Base-by-base conservation (phyloP, 2,113 vertebrate genomes). In the Megaptera novaeangliae region DNA sequence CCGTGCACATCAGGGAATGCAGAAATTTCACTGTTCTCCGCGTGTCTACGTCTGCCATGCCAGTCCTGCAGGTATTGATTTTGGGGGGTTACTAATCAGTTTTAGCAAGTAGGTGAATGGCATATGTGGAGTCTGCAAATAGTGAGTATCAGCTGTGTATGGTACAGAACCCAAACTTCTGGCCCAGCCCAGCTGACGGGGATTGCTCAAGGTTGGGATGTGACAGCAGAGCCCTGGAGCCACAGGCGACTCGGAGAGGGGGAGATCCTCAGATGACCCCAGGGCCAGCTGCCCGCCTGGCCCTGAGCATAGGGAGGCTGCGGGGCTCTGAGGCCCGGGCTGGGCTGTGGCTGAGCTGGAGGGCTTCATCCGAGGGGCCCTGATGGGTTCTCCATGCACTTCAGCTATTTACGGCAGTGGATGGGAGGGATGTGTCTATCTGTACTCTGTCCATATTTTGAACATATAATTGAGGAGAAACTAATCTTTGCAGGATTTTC, bases 401-500 rank as follows among this genome's bases (percentile, higher is more conserved):
- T 41, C 4, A 59, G 93, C 96, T 89, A 46, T 89, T 82, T 61
- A 85, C 3, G 0, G 80, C 63, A 39, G 25, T 71, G 74, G 36
- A 15, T n/a, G 34, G 83, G 78, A 88, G 72, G 21, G 13, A n/a
- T 31, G 2, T 21, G 36, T 23, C 63, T 83, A 74, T 87, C 96
- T 92, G 85, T 94, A 84, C 74, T 95, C 91, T 44, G 93, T 92
- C 63, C 10, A 13, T 71, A 95, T 83, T 95, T 88, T 61, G 81
- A 91, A 81, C 71, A 41, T n/a, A 69, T 36, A 88, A 69, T 41
- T 11, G 13, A 93, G 77, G 93, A 94, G 91, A 75, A 81, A 90
- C 44, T 71, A 49, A 90, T 49, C 36, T 90, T 83, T 39, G 46
- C 4, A 55, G 94, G 88, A 91, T 97, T 90, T 94, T 87, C 74